A percentile compares a stretch with the other conserved stretches of the same genome.
These are phyloP conservation scores for Harpegnathos saltator DNA, from an alignment of 1,140 invertebrate species.

Conservation along the genomic window DNA sequence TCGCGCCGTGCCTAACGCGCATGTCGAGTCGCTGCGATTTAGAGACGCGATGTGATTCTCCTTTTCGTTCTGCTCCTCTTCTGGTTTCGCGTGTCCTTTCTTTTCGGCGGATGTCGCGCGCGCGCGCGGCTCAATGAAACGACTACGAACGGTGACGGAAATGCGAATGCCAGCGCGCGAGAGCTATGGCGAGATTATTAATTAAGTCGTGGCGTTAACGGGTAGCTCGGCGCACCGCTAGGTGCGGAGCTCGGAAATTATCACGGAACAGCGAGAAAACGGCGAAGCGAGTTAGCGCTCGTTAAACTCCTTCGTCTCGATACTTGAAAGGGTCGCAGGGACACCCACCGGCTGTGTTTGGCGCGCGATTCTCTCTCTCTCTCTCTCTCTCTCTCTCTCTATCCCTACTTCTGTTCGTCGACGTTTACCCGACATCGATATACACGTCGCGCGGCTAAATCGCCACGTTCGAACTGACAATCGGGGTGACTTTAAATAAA, in stretches of 20 bases:
- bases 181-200: conserved; percentile 57
- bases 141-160: conserved; percentile 20
- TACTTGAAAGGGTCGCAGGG: conserved; percentile 11
- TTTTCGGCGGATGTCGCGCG: neutral
- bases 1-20: neutral
- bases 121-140: neutral
- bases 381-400: neutral
- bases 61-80: neutral
- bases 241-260: conserved; percentile 47
- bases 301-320: conserved; percentile 42
- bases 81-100: too few species aligned
- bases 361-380: neutral
- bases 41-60: neutral
- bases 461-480: neutral
- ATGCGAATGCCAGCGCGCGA: neutral
- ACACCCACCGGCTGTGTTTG: neutral
- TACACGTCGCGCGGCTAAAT: neutral
- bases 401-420: neutral
- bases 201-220: conserved; percentile 59
- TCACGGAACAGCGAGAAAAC: conserved; percentile 5
- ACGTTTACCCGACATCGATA: conserved; percentile 21
- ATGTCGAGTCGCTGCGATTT: too few species aligned
- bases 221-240: conserved; percentile 1
- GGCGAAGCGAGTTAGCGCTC: conserved; percentile 46
- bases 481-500: conserved; percentile 1